Percentiles rank a stretch among this genome's conserved stretches.
phyloP scores from a whole-genome alignment of 1,140 invertebrate species.

The Cheumatopsyche charites region DNA sequence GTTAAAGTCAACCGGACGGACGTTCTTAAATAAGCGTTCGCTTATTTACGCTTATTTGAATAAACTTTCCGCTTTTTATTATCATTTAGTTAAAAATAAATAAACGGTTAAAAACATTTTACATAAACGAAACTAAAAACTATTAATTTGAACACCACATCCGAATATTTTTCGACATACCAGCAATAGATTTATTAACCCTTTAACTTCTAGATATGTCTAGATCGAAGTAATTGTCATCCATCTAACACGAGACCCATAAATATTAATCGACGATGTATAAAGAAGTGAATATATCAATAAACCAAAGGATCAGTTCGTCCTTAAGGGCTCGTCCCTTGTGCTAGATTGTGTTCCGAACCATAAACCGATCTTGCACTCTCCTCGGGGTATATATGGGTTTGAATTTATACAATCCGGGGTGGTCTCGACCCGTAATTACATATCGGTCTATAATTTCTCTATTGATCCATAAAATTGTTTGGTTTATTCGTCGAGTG shows the following conservation, averaged over 20 bases:
- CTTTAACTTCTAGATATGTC: no score
- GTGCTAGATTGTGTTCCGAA: not conserved
- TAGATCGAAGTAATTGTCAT: not conserved
- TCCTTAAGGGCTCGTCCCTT: not conserved
- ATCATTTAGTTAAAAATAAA: no score
- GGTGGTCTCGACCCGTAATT: conserved; percentile 17
- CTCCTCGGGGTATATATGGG: not conserved
- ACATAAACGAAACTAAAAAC: no score
- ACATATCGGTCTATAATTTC: conserved; percentile 3
- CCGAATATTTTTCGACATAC: no score
- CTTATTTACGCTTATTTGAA: conserved; percentile 8
- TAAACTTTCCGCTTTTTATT: not conserved
- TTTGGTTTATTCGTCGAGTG: not conserved
- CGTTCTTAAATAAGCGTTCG: not conserved
- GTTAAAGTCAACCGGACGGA: conserved; percentile 2
- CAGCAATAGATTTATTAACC: no score
- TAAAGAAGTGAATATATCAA: not conserved
- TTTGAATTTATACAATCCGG: conserved; percentile 11
- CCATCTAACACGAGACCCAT: not conserved
- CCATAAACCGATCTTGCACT: not conserved
- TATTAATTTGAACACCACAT: no score
- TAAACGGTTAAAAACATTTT: no score
- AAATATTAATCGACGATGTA: conserved; percentile 25
- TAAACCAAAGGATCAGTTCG: not conserved
- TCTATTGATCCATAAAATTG: conserved; percentile 23